Evolutionary conservation across 1,140 invertebrate genomes (phyloP).

Genomic region (Anastrepha ludens): DNA sequence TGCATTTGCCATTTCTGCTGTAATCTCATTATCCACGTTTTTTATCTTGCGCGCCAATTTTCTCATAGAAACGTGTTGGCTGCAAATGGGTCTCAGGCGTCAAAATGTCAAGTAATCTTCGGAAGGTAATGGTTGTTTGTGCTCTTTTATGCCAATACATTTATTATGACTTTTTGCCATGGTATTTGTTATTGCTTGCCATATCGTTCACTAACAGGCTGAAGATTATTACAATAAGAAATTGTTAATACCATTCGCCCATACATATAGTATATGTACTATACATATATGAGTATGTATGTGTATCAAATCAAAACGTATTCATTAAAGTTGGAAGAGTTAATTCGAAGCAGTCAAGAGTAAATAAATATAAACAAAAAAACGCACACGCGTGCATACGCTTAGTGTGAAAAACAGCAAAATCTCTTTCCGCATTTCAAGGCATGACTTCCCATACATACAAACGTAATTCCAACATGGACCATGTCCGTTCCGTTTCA

Average conservation of each 20-base stretch:
- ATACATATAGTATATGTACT: too few relatives aligned
- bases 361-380: neutral
- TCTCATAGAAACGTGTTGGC: conserved; percentile 11
- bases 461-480: neutral
- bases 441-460: neutral
- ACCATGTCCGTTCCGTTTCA: conserved; percentile 26
- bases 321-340: conserved; percentile 8
- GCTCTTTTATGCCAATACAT: too few relatives aligned
- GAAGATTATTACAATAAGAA: too few relatives aligned
- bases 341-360: neutral
- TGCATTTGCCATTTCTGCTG: too few relatives aligned
- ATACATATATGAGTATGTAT: too few relatives aligned
- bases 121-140: too few relatives aligned
- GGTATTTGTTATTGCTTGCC: too few relatives aligned
- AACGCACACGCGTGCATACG: neutral
- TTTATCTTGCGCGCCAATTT: conserved; percentile 6
- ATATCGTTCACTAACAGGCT: too few relatives aligned
- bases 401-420: conserved; percentile 14
- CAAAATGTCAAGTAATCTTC: neutral
- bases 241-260: too few relatives aligned
- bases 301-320: neutral
- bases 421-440: conserved; percentile 48
- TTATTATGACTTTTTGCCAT: too few relatives aligned
- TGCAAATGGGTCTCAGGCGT: neutral
- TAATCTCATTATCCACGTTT: neutral